Evolutionary conservation across 2,113 vertebrate species (phyloP).

Genomic region (Microcebus jonahi): DNA sequence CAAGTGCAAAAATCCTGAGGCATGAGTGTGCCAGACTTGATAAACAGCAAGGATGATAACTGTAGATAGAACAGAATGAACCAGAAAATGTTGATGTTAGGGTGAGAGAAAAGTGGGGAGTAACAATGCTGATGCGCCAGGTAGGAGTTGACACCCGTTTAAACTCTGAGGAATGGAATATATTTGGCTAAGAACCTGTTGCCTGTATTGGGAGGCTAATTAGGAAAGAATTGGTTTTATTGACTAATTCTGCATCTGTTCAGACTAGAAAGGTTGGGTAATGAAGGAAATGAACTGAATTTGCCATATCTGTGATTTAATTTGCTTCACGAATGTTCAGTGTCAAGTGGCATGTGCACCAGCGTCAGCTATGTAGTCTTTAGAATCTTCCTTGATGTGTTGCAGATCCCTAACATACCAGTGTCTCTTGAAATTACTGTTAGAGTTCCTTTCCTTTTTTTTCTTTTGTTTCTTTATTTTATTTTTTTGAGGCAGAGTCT

Average conservation of each 20-base stretch:
- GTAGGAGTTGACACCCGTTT: neutral
- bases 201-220: neutral
- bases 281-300: neutral
- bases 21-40: neutral
- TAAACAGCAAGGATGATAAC: neutral
- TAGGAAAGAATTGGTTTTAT: slow-evolving; percentile 22
- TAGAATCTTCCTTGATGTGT: neutral
- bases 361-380: neutral
- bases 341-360: neutral
- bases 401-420: neutral
- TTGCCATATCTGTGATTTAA: neutral
- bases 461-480: no score
- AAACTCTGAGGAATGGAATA: neutral
- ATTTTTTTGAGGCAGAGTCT: no score
- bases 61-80: neutral
- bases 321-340: neutral
- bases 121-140: neutral
- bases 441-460: neutral
- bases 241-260: neutral
- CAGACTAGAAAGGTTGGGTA: neutral
- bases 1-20: neutral
- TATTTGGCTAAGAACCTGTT: neutral
- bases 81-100: neutral
- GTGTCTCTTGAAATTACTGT: neutral
- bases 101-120: neutral